Conservation (phyloP, 2,888 invertebrate species). For the Cephus pygmeus region DNA sequence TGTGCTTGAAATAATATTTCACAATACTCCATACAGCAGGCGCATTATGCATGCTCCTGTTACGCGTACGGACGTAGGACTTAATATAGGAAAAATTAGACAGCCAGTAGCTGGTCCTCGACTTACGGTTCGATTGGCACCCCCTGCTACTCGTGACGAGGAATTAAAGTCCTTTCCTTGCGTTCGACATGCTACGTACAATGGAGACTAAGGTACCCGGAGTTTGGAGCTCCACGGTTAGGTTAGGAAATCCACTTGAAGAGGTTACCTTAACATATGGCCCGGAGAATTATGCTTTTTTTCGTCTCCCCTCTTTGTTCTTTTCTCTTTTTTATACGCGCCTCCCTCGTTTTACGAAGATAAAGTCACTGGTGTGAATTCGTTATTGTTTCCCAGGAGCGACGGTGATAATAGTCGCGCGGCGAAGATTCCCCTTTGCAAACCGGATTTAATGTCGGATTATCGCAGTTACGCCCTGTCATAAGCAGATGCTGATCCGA, state of each 20-base stretch:
- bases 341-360: background rate
- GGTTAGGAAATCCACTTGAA: constrained; percentile 35
- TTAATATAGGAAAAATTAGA: constrained; percentile 53
- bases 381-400: constrained; percentile 31
- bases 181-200: constrained; percentile 23
- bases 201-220: constrained; percentile 9
- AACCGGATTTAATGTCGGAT: constrained; percentile 25
- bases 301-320: background rate
- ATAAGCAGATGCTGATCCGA: constrained; percentile 63
- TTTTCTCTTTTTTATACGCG: background rate
- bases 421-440: constrained; percentile 30
- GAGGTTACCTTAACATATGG: constrained; percentile 41
- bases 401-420: constrained; percentile 25
- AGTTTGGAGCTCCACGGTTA: constrained; percentile 12
- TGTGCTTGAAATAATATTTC: background rate
- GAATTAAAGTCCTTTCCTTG: constrained; percentile 43
- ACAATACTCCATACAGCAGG: background rate
- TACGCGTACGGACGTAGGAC: constrained; percentile 26
- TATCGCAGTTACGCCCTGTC: constrained; percentile 45
- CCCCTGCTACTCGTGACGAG: constrained; percentile 30
- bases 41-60: background rate
- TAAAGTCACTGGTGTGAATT: background rate
- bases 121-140: constrained; percentile 50
- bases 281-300: constrained; percentile 4
- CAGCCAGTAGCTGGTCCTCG: constrained; percentile 50